Evolutionary conservation across 1,140 invertebrate genomes (phyloP).

Genomic region (Rhopalosiphum padi): DNA sequence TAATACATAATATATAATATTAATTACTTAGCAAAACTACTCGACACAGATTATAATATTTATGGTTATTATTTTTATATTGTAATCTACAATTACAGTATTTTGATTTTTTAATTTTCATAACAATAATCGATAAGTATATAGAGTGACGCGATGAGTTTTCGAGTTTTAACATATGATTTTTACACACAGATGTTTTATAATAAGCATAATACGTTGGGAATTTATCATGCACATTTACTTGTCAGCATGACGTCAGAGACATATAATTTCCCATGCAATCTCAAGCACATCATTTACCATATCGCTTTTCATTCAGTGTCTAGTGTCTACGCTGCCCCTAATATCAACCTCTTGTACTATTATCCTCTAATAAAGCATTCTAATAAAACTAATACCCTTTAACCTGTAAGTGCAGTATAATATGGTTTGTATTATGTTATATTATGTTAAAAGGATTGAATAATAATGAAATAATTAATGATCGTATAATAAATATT

Average conservation of each 20-base stretch:
- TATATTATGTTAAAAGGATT: neutral
- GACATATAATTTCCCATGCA: neutral
- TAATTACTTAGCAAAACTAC: neutral
- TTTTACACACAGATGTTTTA: neutral
- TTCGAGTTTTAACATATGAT: neutral
- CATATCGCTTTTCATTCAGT: neutral
- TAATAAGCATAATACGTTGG: neutral
- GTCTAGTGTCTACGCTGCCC: no score
- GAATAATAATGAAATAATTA: no score
- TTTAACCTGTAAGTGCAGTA: neutral
- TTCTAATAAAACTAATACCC: no score
- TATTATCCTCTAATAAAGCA: neutral
- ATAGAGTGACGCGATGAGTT: neutral
- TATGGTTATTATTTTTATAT: neutral
- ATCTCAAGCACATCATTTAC: neutral
- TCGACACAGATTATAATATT: neutral
- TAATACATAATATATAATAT: neutral
- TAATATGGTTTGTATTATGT: neutral
- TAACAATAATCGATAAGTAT: no score
- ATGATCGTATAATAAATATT: neutral
- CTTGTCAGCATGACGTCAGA: neutral
- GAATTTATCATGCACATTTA: neutral
- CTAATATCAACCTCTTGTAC: neutral
- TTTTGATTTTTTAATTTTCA: no score
- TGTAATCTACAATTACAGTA: neutral